Percentiles rank a stretch among this genome's conserved stretches.
Evolutionary conservation across 2,797 vertebrate genomes (phyloP).

Genomic region (Anabas testudineus): DNA sequence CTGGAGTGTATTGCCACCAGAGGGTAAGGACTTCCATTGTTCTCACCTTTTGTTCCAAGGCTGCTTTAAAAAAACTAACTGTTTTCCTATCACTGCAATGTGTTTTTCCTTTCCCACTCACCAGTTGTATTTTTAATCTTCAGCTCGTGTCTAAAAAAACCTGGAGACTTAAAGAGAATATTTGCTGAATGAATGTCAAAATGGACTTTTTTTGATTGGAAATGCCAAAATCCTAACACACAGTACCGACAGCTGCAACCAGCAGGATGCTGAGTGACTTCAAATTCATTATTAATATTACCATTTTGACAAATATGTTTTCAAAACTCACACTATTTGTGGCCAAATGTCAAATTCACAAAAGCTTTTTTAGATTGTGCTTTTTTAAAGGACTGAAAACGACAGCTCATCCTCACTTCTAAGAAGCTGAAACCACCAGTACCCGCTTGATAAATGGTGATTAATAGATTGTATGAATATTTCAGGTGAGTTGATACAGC

Average conservation of each 20-base stretch:
- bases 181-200: conserved; percentile 12
- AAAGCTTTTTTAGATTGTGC: too few species aligned
- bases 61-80: conserved; percentile 8
- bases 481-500: conserved; percentile 92
- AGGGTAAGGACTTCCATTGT: conserved; percentile 70
- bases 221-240: background rate
- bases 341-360: background rate
- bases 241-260: background rate
- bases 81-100: conserved; percentile 15
- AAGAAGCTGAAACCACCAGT: background rate
- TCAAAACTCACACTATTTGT: background rate
- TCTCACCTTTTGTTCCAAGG: conserved; percentile 60
- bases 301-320: background rate
- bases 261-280: background rate
- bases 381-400: too few species aligned
- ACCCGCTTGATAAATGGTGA: background rate
- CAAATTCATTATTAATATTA: background rate
- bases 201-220: background rate
- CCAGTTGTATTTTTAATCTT: conserved; percentile 6
- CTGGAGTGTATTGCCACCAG: conserved; percentile 41
- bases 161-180: background rate
- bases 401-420: background rate
- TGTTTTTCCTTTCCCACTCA: conserved; percentile 27
- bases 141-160: background rate
- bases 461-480: background rate